Evolutionary conservation across 2,797 vertebrate species (phyloP), one percentile per base, ranked within the genome.

Genomic region (Pseudocheirus occidentalis): DNA sequence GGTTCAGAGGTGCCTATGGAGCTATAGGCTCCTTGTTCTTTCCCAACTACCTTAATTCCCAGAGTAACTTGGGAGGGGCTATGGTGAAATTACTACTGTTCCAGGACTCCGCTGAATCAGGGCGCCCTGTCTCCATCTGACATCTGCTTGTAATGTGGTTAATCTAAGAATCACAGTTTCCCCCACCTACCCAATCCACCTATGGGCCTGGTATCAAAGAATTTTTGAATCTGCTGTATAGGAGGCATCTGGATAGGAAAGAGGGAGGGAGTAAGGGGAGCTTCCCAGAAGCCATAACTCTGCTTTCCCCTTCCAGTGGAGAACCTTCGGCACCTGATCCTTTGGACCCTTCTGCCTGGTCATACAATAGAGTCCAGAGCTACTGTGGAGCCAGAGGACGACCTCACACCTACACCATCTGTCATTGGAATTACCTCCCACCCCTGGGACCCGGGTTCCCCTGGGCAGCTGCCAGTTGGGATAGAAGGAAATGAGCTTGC

Each of bases 361-460:
- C 95, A 95, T 59, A n/a, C 94, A 40, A 1, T 14, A 4, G 97
- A 97, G 28, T 93, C 95, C 3, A 96, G 21, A 81, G 95, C 56
- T 4, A 81, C 97, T 0, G 3, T 21, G 0, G 98, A 98, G 24
- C 98, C 98, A 0, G 98, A 98, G 91, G 98, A 98, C 0, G 98
- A 98, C 56, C 57, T 98, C 81, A 99, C 98, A 0, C 98, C 99
- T 0, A 99, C 98, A 0, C 98, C 98, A 0, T 98, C 98, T 0
- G 53, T 98, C 40, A 29, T 57, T 1, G 97, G 97, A 3, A 55
- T 96, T 0, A 21, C 94, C 0, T 90, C 93, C 34, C 98, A 97
- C 40, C 95, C 95, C 31, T 98, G 98, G 98, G 98, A 97, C 55
- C 96, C 97, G 0, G 97, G 98, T 21, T 97, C 97, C 31, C 96